Evolutionary conservation across 1,140 invertebrate genomes (phyloP).

Genomic region (Lasaia peninsularis): DNA sequence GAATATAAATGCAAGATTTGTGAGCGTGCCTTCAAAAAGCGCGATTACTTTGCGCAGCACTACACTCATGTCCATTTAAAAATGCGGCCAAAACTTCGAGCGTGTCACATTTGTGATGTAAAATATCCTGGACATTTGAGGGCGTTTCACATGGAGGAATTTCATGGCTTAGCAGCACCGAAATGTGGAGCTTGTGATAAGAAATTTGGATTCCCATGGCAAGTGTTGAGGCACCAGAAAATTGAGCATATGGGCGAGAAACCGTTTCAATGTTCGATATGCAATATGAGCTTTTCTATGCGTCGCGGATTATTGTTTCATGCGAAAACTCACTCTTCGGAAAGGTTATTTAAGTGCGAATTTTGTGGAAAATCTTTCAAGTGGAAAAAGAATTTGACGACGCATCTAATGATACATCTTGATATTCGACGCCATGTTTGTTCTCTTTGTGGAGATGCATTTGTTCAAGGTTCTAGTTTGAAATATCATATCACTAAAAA

Average conservation of each 20-base stretch:
- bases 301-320: constrained; percentile 52
- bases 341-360: constrained; percentile 41
- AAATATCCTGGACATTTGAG: constrained; percentile 24
- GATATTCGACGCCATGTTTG: not conserved
- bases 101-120: constrained; percentile 31
- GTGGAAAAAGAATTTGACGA: constrained; percentile 46
- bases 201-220: constrained; percentile 38
- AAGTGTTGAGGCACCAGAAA: constrained; percentile 36
- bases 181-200: constrained; percentile 38
- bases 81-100: constrained; percentile 29
- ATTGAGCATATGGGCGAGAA: constrained; percentile 42
- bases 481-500: not conserved
- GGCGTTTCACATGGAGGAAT: constrained; percentile 29
- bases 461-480: constrained; percentile 6
- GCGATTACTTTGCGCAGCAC: constrained; percentile 31
- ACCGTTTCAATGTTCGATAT: constrained; percentile 36
- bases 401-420: constrained; percentile 1
- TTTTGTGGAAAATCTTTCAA: constrained; percentile 38
- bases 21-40: constrained; percentile 22
- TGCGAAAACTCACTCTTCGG: constrained; percentile 77
- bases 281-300: constrained; percentile 67
- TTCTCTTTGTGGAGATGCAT: not conserved
- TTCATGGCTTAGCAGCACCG: constrained; percentile 33
- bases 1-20: constrained; percentile 31
- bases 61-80: constrained; percentile 37